Evolutionary conservation across 1,140 invertebrate genomes (phyloP).

Genomic region (Drosophila saltans): DNA sequence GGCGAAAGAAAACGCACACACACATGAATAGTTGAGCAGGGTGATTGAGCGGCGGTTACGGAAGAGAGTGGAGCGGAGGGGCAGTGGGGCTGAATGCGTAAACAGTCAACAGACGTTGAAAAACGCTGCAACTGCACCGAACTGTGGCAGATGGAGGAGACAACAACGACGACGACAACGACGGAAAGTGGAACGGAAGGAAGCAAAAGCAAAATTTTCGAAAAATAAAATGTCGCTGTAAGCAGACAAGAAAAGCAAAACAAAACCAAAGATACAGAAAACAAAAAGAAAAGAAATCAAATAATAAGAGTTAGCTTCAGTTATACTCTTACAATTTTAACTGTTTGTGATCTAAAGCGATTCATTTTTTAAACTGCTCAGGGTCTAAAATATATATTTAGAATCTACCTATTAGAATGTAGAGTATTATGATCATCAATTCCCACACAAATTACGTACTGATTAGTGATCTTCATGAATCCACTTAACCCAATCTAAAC

Average conservation of each 20-base stretch:
- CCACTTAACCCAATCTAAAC: no score
- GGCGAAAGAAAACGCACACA: conserved; percentile 6
- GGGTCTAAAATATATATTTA: no score
- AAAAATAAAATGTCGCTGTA: conserved; percentile 72
- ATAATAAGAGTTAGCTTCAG: no score
- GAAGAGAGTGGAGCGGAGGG: background rate
- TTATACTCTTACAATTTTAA: no score
- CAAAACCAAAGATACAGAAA: conserved; percentile 17
- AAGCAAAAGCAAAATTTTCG: conserved; percentile 56
- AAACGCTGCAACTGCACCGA: conserved; percentile 7
- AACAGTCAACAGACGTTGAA: conserved; percentile 40
- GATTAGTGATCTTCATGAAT: no score
- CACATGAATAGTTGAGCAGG: conserved; percentile 40
- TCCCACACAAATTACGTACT: no score
- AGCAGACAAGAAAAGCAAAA: conserved; percentile 49
- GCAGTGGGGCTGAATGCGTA: conserved; percentile 42
- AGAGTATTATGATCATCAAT: no score
- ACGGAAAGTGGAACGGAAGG: conserved; percentile 57
- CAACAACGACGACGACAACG: background rate
- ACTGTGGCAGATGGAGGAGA: conserved; percentile 2
- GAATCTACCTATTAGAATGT: no score
- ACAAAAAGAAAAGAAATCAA: background rate
- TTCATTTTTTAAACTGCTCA: no score
- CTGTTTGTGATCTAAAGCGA: no score
- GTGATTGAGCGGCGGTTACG: background rate